phyloP scores from a whole-genome alignment of 2,888 invertebrate genomes.

The Callimorpha dominula region DNA sequence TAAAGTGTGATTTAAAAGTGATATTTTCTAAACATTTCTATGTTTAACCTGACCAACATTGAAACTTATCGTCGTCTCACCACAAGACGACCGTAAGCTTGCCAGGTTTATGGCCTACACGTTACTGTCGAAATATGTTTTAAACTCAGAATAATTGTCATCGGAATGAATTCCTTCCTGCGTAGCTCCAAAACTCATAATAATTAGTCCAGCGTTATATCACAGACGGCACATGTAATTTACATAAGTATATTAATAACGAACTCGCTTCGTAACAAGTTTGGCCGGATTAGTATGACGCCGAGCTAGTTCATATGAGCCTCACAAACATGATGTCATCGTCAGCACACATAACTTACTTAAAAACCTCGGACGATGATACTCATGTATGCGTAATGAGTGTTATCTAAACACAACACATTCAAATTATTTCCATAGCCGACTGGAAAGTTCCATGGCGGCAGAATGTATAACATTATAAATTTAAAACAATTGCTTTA shows the following conservation, averaged over 20 bases:
- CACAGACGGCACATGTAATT: constrained; percentile 27
- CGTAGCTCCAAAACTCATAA: constrained; percentile 5
- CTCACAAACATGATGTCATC: constrained; percentile 66
- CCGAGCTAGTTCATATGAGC: constrained; percentile 43
- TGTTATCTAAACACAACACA: constrained; percentile 52
- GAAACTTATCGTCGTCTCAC: neutral
- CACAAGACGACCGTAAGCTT: neutral
- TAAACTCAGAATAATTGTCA: neutral
- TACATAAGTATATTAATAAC: constrained; percentile 46
- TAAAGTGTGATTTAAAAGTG: too few relatives aligned
- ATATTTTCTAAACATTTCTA: neutral
- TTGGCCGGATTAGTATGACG: constrained; percentile 59
- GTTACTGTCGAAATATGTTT: neutral
- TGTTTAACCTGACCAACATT: too few relatives aligned
- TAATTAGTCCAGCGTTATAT: constrained; percentile 17
- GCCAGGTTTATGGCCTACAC: neutral
- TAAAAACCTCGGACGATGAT: constrained; percentile 44
- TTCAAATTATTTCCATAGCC: constrained; percentile 52
- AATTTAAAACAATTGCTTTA: constrained; percentile 61
- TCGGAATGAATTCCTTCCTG: constrained; percentile 14
- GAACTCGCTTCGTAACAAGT: constrained; percentile 61
- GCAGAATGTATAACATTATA: constrained; percentile 40
- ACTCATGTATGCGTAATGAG: constrained; percentile 44
- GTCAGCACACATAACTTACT: constrained; percentile 53
- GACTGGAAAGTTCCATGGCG: constrained; percentile 67